These are phyloP conservation scores for Paraescarpia echinospica DNA, from an alignment of 1,140 invertebrate genomes.

Conservation along the genomic window DNA sequence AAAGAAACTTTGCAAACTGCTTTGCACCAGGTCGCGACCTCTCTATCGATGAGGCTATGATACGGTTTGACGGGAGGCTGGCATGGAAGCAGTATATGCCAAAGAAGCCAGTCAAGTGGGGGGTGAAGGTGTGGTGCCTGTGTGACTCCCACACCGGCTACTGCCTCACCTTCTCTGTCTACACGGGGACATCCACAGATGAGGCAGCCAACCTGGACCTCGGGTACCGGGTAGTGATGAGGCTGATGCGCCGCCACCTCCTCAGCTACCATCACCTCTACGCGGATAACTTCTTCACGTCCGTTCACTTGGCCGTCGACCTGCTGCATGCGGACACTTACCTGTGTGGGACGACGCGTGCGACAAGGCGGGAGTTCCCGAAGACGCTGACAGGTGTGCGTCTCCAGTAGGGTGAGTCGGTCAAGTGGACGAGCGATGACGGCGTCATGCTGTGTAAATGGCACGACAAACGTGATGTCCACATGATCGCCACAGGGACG, in stretches of 20 bases:
- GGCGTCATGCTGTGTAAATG: not conserved
- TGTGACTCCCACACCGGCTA: slow-evolving; percentile 32
- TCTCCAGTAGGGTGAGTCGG: not conserved
- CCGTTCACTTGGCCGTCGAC: not conserved
- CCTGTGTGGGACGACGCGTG: too few species aligned
- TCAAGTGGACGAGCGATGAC: not conserved
- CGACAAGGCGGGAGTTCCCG: too few species aligned
- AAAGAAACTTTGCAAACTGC: not conserved
- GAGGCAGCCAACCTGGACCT: not conserved
- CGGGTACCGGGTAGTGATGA: not conserved
- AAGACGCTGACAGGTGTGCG: not conserved
- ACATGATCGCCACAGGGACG: not conserved
- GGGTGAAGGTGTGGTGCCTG: slow-evolving; percentile 56
- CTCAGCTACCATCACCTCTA: not conserved
- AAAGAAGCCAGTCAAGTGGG: slow-evolving; percentile 57
- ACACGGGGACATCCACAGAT: not conserved
- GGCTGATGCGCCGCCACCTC: not conserved
- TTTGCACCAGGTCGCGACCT: slow-evolving; percentile 2
- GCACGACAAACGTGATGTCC: not conserved
- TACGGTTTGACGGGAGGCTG: slow-evolving; percentile 54
- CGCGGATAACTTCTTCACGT: not conserved
- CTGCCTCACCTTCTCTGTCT: slow-evolving; percentile 17
- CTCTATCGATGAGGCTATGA: too few species aligned
- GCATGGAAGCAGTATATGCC: slow-evolving; percentile 57
- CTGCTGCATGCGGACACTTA: too few species aligned